Evolutionary conservation across 2,888 invertebrate genomes (phyloP), one percentile per base, ranked within the genome.

Genomic region (Enoplolaimus lenunculus): DNA sequence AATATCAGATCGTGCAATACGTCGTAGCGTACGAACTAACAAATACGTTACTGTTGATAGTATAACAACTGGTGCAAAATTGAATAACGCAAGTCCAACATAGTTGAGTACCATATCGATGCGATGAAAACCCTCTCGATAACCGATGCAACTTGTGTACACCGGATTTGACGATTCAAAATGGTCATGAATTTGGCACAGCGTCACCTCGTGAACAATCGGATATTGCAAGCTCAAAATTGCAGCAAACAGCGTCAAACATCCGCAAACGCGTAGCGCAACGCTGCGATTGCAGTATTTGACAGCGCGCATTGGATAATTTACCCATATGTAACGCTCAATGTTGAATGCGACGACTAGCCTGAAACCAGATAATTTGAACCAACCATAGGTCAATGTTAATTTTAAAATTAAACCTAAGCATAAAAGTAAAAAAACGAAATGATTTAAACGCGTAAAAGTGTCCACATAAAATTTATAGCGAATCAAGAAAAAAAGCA

Each of bases 261-360:
- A 71, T 33, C 21, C 31, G 1, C 34, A 30, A 26, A 34, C 21
- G 16, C 60, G 60, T 67, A 68, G 68, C 21, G 33, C 34, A 1
- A 35, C 34, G 31, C 34, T 66, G 2, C 35, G 74, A 3, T 77
- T 77, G 69, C 78, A 77, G 60, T 76, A 70, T 31, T 77, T 73
- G 73, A 77, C 76, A 1, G 77, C 76, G 62, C 75, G 74, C 45
- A 79, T 72, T 2, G 79, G 79, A 68, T 75, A 75, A 60, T 78
- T 77, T n/a, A 79, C 79, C 70, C 77, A 79, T 26, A 79, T 75
- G 72, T 78, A 79, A n/a, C 79, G 73, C 71, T 79, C 79, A 28
- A 80, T 72, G 72, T 79, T 79, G 75, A 79, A 79, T 29, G 79
- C 77, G 3, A 79, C 77, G 1, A 79, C 79, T 34, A 79, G 75